Conservation (phyloP, 2,888 invertebrate genomes). For the Pseudococcus viburni region DNA sequence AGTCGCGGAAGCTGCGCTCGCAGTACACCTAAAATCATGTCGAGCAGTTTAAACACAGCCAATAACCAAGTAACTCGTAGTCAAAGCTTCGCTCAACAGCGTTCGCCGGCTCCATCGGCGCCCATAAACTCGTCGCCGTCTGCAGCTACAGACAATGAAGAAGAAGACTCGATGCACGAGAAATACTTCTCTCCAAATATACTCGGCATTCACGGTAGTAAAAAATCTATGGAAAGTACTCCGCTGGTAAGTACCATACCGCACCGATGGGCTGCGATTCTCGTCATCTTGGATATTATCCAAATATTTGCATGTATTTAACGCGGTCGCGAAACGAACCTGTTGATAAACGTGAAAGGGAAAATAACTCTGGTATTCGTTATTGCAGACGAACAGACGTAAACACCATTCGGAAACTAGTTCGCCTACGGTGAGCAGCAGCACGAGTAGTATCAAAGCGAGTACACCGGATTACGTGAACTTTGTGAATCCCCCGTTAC, state of each 20-base stretch:
- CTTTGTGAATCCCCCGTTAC: conserved; percentile 69
- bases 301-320: conserved; percentile 1
- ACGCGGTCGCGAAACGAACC: background rate
- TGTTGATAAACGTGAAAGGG: conserved; percentile 6
- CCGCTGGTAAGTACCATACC: conserved; percentile 71
- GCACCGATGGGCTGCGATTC: background rate
- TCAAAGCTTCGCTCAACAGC: conserved; percentile 69
- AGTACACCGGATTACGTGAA: conserved; percentile 69
- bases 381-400: conserved; percentile 42
- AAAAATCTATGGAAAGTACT: conserved; percentile 79
- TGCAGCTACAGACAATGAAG: conserved; percentile 70
- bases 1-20: conserved; percentile 69
- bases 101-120: conserved; percentile 65
- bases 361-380: background rate
- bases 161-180: conserved; percentile 87
- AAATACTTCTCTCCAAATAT: conserved; percentile 76
- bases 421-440: conserved; percentile 68
- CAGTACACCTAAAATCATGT: conserved; percentile 68
- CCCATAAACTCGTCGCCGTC: conserved; percentile 65
- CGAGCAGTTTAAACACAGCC: conserved; percentile 67
- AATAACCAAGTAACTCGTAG: conserved; percentile 68
- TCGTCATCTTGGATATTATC: conserved; percentile 22
- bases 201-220: conserved; percentile 69
- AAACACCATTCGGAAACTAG: conserved; percentile 64
- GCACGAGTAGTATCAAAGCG: conserved; percentile 60